Conservation (phyloP, 2,888 invertebrate genomes). For the Capitulum mitella region DNA sequence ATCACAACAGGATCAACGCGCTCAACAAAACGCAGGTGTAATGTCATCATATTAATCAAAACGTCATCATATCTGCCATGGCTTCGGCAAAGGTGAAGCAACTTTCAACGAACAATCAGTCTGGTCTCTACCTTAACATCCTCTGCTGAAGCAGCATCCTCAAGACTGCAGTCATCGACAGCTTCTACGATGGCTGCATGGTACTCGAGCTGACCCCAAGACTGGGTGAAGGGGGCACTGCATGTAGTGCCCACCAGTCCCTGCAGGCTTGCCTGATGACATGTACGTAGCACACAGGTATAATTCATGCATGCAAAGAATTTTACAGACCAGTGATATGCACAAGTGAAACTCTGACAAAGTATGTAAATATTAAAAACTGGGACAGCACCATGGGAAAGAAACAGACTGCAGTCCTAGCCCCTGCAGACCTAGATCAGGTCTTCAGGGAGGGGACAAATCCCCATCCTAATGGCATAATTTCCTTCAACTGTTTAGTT, state of each 20-base stretch:
- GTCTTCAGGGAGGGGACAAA: no score
- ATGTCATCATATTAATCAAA: no score
- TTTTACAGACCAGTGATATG: not conserved
- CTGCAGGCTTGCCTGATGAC: slow-evolving; percentile 43
- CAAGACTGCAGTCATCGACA: slow-evolving; percentile 37
- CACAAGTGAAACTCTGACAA: not conserved
- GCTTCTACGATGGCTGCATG: slow-evolving; percentile 77
- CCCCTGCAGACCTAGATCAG: not conserved
- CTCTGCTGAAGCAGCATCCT: slow-evolving; percentile 27
- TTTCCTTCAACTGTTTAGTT: not conserved
- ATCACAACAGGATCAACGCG: no score
- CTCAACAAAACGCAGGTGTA: no score
- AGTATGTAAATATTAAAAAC: not conserved
- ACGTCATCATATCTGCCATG: no score
- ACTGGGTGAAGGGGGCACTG: slow-evolving; percentile 70
- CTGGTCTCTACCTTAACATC: slow-evolving; percentile 5
- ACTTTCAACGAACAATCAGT: no score
- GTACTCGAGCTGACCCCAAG: slow-evolving; percentile 63
- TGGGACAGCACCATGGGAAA: not conserved
- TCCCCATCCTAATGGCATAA: no score
- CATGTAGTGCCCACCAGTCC: slow-evolving; percentile 75
- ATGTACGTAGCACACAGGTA: not conserved
- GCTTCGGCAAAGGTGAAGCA: no score
- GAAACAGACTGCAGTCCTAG: not conserved
- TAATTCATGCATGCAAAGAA: not conserved